Conservation (phyloP, 2,888 invertebrate species). For the Hecatera dysodea region DNA sequence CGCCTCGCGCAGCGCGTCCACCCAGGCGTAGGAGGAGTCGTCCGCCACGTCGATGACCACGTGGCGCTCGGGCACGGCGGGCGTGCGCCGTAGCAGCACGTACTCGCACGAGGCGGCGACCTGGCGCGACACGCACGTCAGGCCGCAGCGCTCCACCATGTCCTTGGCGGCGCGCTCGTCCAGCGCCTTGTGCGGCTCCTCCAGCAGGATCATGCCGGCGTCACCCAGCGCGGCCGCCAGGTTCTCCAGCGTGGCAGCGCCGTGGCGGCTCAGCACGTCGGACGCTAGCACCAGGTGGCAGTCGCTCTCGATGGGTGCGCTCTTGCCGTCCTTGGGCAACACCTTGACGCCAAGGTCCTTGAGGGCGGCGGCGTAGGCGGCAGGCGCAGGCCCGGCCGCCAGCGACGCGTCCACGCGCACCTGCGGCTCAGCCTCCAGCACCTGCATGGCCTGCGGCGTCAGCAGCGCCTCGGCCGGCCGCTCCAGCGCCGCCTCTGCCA, state of each 20-base stretch:
- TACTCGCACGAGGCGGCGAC: slow-evolving; percentile 92
- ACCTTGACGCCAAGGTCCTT: slow-evolving; percentile 92
- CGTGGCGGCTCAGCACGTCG: slow-evolving; percentile 92
- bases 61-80: slow-evolving; percentile 76
- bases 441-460: slow-evolving; percentile 90
- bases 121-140: slow-evolving; percentile 87
- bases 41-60: slow-evolving; percentile 93
- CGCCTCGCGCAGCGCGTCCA: slow-evolving; percentile 94
- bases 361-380: slow-evolving; percentile 89
- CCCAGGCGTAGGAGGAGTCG: slow-evolving; percentile 93
- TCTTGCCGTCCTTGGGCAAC: slow-evolving; percentile 91
- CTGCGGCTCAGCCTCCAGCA: slow-evolving; percentile 94
- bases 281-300: slow-evolving; percentile 93
- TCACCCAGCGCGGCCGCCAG: slow-evolving; percentile 92
- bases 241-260: slow-evolving; percentile 88
- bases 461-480: slow-evolving; percentile 93
- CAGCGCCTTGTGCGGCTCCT: slow-evolving; percentile 91
- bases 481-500: slow-evolving; percentile 92
- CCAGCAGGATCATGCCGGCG: slow-evolving; percentile 94
- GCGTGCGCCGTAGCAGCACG: slow-evolving; percentile 92
- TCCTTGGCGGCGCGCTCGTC: slow-evolving; percentile 82
- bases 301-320: slow-evolving; percentile 91
- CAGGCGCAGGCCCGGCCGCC: slow-evolving; percentile 86
- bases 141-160: slow-evolving; percentile 76
- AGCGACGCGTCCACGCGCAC: slow-evolving; percentile 91